Evolutionary conservation across 2,888 invertebrate genomes (phyloP).

Genomic region (Anoncus sp.): DNA sequence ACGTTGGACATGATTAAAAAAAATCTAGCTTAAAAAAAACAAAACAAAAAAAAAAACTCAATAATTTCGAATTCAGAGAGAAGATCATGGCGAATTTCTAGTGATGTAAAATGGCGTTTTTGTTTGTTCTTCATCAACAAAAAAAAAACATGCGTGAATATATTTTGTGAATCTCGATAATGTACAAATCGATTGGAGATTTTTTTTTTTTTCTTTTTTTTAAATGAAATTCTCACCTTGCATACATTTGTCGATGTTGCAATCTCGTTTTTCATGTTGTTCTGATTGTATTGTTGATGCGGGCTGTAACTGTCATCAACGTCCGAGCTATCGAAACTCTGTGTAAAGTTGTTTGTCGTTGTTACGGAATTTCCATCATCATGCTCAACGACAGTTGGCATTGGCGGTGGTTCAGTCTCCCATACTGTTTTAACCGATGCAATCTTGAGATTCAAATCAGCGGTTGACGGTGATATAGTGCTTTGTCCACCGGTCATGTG

Average conservation of each 20-base stretch:
- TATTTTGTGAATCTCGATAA: constrained; percentile 16
- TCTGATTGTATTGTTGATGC: constrained; percentile 84
- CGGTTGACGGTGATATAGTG: constrained; percentile 92
- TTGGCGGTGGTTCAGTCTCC: constrained; percentile 87
- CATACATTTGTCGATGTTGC: constrained; percentile 89
- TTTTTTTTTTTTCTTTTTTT: constrained; percentile 16
- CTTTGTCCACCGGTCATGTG: constrained; percentile 87
- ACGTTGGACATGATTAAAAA: background rate
- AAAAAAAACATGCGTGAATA: constrained; percentile 42
- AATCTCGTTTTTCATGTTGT: constrained; percentile 84
- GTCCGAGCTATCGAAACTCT: constrained; percentile 83
- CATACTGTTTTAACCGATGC: constrained; percentile 96
- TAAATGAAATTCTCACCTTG: constrained; percentile 84
- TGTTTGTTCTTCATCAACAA: constrained; percentile 48
- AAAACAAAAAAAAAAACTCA: background rate
- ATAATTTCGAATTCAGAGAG: background rate
- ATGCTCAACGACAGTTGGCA: constrained; percentile 88
- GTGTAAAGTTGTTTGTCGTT: constrained; percentile 80
- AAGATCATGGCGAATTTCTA: constrained; percentile 69
- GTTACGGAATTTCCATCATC: constrained; percentile 84
- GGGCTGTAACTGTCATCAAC: constrained; percentile 85
- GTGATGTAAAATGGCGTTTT: constrained; percentile 72
- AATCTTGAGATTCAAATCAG: constrained; percentile 97
- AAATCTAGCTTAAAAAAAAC: no score
- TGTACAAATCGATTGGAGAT: constrained; percentile 10